Percentiles rank a stretch among this genome's conserved stretches.
Conservation (phyloP, 2,888 invertebrate species). For the Caenorhabditis sp. region DNA sequence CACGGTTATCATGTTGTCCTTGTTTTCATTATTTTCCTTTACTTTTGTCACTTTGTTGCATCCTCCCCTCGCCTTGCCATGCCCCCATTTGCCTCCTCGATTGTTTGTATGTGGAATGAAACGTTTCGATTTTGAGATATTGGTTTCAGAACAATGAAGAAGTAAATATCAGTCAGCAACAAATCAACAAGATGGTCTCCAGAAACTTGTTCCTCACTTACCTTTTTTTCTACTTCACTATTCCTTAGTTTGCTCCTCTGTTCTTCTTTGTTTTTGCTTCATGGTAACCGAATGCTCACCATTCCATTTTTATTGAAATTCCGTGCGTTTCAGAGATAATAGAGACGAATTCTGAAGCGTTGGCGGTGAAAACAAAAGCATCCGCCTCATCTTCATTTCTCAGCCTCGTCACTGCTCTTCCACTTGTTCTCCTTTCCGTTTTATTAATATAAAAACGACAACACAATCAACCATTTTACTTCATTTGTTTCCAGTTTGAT, state of each 20-base stretch:
- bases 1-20: slow-evolving; percentile 42
- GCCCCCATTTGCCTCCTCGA: neutral
- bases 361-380: slow-evolving; percentile 56
- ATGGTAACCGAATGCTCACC: slow-evolving; percentile 37
- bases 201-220: neutral
- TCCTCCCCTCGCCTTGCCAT: slow-evolving; percentile 16
- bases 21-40: slow-evolving; percentile 20
- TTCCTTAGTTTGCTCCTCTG: slow-evolving; percentile 27
- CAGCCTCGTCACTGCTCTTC: slow-evolving; percentile 28
- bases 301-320: slow-evolving; percentile 27
- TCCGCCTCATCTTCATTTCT: slow-evolving; percentile 28
- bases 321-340: slow-evolving; percentile 59
- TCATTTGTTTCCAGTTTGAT: neutral
- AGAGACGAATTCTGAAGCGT: slow-evolving; percentile 66
- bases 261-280: slow-evolving; percentile 47
- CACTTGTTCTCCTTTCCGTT: slow-evolving; percentile 23
- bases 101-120: slow-evolving; percentile 60
- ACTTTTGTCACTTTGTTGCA: slow-evolving; percentile 38
- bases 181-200: slow-evolving; percentile 19
- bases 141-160: slow-evolving; percentile 50
- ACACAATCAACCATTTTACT: slow-evolving; percentile 6
- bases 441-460: slow-evolving; percentile 28
- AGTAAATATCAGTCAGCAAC: neutral
- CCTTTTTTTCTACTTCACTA: slow-evolving; percentile 17
- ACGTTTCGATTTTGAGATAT: slow-evolving; percentile 26